Base-by-base conservation (phyloP, 1,140 invertebrate genomes). In the Drosophila yakuba region DNA sequence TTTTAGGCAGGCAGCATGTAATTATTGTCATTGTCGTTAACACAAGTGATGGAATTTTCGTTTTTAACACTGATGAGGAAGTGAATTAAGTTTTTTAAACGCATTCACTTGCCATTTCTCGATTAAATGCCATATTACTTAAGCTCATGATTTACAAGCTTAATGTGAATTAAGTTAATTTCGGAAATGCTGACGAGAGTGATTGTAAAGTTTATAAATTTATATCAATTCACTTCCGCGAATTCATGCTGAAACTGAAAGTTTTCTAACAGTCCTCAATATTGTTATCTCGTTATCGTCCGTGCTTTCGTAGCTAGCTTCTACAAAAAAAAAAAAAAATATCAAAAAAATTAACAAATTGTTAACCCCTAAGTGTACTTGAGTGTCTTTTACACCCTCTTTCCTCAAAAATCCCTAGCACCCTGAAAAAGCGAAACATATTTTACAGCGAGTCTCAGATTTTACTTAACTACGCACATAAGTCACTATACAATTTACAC, bases 381-480 rank as follows among this genome's bases (percentile, higher is more conserved):
- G 71, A 77, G 66, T 80, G 75, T 77, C 56, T 60, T 76, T 75
- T 75, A 62, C 62, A 48, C 38, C 45, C 35, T 64, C 39, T 38
- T 50, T 62, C 51, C 57, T 44, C 57, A 15, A 23, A 51, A 35
- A 71, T 68, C 41, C 50, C 36, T 23, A 15, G 39, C 68, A 61
- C 68, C 36, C 63, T 56, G 66, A 71, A 72, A 57, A 73, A 73
- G 38, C 56, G 47, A 63, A 60, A 68, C 60, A 64, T 56, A 78
- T 64, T 68, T 79, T 89, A 80, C 80, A 80, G 79, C 80, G 84
- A 88, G 84, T 88, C 84, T 88, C 84, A 88, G 83, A 86, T 86
- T 86, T 86, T 88, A 88, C 84, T 88, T 88, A 88, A 88, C 73
- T 89, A 88, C 80, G 84, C 84, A 88, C 84, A 88, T 88, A 88